Base-by-base conservation (phyloP, 2,888 invertebrate genomes). In the Eucera pruinosa region DNA sequence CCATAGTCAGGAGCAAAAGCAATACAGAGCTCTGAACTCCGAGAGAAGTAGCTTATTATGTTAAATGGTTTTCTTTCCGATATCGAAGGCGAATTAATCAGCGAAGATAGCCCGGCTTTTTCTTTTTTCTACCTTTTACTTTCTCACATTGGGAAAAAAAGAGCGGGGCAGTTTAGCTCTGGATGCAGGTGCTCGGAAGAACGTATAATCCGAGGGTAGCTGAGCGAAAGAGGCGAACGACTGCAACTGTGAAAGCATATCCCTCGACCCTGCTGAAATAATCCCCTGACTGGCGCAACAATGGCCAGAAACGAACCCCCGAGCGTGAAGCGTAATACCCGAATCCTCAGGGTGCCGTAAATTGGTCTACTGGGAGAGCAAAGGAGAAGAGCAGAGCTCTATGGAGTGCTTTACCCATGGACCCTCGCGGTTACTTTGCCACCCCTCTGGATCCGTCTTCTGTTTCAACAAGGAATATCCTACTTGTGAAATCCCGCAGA, bases 301-400 rank as follows among this genome's bases (percentile, higher is more conserved):
- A 90, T 89, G 87, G 89, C 81, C 85, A 82, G 87, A 88, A 89
- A 87, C 87, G 87, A 89, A 83, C 87, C 87, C 88, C 87, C 84
- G 79, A 87, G 86, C 86, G 80, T 69, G 74, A 65, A 78, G 69
- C 79, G 75, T 85, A 84, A 85, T 82, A 78, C 78, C 76, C 75
- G 80, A 85, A 85, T 78, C 84, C 89, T 87, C 83, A 81, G 89
- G 88, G 89, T 87, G 86, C 88, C 88, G 89, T 89, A 90, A 90
- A 91, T 91, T 90, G 90, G 89, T 89, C 87, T 86, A 87, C 86
- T 87, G 85, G 86, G 83, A 86, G 80, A 58, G 76, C 30, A 67
- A 80, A 68, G 64, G 70, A 73, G 68, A 62, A 39, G n/a, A 61
- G 55, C 62, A 27, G 60, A 39, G 45, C 18, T 39, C 30, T 13